Percentiles rank a stretch among this genome's conserved stretches.
These are phyloP conservation scores for Masnerella sp. DNA, from an alignment of 2,888 invertebrate species.

Conservation along the genomic window DNA sequence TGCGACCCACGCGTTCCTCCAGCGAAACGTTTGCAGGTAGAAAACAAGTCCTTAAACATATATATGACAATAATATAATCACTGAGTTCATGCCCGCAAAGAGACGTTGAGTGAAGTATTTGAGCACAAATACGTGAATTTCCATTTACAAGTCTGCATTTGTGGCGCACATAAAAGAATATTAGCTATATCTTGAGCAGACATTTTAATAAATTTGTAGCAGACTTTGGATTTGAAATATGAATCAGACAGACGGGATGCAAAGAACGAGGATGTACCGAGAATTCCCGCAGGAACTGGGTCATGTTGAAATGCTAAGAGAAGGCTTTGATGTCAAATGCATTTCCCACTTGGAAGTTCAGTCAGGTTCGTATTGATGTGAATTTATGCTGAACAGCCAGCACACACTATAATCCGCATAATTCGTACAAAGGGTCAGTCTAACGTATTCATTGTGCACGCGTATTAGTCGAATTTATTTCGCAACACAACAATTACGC, in stretches of 20 bases:
- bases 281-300: slow-evolving; percentile 62
- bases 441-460: slow-evolving; percentile 30
- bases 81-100: background rate
- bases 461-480: slow-evolving; percentile 22
- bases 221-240: slow-evolving; percentile 53
- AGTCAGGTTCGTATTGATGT: slow-evolving; percentile 58
- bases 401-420: slow-evolving; percentile 48
- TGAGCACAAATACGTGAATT: slow-evolving; percentile 23
- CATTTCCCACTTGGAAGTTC: slow-evolving; percentile 64
- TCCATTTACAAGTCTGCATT: slow-evolving; percentile 20
- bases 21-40: background rate
- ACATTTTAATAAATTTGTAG: slow-evolving; percentile 52
- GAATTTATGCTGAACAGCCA: slow-evolving; percentile 55
- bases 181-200: slow-evolving; percentile 42
- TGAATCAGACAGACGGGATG: slow-evolving; percentile 53
- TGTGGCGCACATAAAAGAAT: slow-evolving; percentile 38
- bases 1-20: no score
- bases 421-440: slow-evolving; percentile 55
- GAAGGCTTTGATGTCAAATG: slow-evolving; percentile 65
- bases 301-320: slow-evolving; percentile 63
- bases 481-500: slow-evolving; percentile 13
- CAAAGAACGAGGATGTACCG: slow-evolving; percentile 54
- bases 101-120: slow-evolving; percentile 15
- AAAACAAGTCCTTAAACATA: background rate
- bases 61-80: slow-evolving; percentile 23